Evolutionary conservation across 2,113 vertebrate genomes (phyloP).

Genomic region (Anarrhichthys ocellatus): DNA sequence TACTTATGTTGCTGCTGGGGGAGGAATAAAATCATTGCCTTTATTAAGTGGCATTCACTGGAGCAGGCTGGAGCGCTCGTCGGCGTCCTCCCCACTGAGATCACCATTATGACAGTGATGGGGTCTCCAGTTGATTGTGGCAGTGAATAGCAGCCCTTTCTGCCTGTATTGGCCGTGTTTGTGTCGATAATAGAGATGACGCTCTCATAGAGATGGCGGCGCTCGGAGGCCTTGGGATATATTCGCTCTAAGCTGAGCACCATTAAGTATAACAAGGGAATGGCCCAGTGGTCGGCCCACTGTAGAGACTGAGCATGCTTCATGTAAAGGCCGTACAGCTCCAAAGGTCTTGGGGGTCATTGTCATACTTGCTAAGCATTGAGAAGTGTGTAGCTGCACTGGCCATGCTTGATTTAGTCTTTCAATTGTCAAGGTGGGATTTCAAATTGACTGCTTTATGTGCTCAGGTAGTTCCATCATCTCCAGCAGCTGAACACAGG

Average conservation of each 20-base stretch:
- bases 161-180: conserved; percentile 41
- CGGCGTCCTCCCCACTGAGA: conserved; percentile 58
- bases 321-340: conserved; percentile 22
- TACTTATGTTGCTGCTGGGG: conserved; percentile 64
- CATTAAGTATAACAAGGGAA: conserved; percentile 44
- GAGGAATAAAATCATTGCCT: conserved; percentile 74
- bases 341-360: conserved; percentile 43
- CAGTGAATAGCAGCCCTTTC: conserved; percentile 46
- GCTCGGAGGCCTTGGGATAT: conserved; percentile 50
- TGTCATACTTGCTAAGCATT: conserved; percentile 38
- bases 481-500: conserved; percentile 16
- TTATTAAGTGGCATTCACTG: conserved; percentile 77
- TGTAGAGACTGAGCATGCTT: conserved; percentile 1
- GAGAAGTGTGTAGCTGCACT: not conserved
- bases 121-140: conserved; percentile 59
- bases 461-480: conserved; percentile 29
- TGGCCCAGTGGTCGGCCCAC: not conserved
- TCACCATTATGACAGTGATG: conserved; percentile 66
- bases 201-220: conserved; percentile 36
- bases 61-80: conserved; percentile 48
- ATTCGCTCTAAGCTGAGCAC: conserved; percentile 29
- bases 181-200: conserved; percentile 56
- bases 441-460: conserved; percentile 39
- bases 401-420: conserved; percentile 17
- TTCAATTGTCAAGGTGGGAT: conserved; percentile 21